Base-by-base conservation (phyloP, 2,888 invertebrate genomes). In the Parascotia fuliginaria region DNA sequence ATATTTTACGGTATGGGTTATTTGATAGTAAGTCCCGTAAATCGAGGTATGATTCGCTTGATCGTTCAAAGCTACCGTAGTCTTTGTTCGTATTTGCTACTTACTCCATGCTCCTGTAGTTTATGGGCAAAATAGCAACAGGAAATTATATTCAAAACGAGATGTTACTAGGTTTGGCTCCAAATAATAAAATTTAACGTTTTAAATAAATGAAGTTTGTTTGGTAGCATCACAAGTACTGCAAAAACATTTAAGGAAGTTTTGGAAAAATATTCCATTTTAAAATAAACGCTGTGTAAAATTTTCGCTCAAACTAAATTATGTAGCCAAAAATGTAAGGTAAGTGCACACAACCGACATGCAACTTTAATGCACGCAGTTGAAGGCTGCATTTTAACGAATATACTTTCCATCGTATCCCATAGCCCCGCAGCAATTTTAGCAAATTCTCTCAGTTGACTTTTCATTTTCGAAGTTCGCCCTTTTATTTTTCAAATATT, bases 381-480 rank as follows among this genome's bases (percentile, higher is more conserved):
- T 24, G 22, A 31, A 36, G 11, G 11, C 15, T 36, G 50, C 50
- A 46, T 43, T 55, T 55, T 46, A 9, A 29, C 22, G 39, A 47
- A 50, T 50, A 22, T 45, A 15, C 24, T 11, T 24, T 16, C 11
- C 42, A 33, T 28, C 12, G 14, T 32, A 29, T 75, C 78, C 75
- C 77, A 46, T n/a, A 62, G 72, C 73, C 82, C 81, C 85, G 69
- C 31, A 74, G 73, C 84, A 85, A 83, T 86, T 83, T 85, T 79
- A 73, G 67, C 75, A 79, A 85, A 84, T 85, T 81, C 73, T 75
- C 75, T 74, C 74, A 61, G 81, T 81, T 79, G 77, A 76, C 71
- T 77, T 76, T 79, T 74, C 77, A 74, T 77, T 78, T 73, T 65
- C 66, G 52, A 68, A 75, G 65, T 72, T 71, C 11, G 14, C 31